Percentiles rank a stretch among this genome's conserved stretches.
phyloP scores from a whole-genome alignment of 2,888 invertebrate genomes.

The Argyra leucocephala region DNA sequence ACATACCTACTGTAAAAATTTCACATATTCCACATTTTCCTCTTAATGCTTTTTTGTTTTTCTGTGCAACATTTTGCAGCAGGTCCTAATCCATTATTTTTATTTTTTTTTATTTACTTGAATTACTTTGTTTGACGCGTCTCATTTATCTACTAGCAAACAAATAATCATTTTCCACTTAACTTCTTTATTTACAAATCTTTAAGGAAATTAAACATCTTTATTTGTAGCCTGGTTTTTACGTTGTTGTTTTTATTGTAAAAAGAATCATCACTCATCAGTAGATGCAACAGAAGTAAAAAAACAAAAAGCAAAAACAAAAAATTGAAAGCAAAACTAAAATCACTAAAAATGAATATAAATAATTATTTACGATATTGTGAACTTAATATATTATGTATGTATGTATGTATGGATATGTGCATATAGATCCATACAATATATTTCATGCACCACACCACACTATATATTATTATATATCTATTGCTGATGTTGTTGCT shows the following conservation, averaged over 20 bases:
- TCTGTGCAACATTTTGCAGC: too few species aligned
- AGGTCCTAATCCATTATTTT: too few species aligned
- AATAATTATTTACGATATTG: conserved; percentile 6
- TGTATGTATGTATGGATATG: neutral
- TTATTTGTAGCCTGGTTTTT: neutral
- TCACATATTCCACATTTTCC: too few species aligned
- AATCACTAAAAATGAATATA: neutral
- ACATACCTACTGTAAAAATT: too few species aligned
- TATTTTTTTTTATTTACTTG: neutral
- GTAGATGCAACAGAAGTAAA: too few species aligned
- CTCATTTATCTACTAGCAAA: conserved; percentile 1
- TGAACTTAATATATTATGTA: neutral
- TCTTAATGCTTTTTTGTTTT: too few species aligned
- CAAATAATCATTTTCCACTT: conserved; percentile 1
- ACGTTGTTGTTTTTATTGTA: neutral
- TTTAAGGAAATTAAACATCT: conserved; percentile 6
- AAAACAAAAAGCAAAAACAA: too few species aligned
- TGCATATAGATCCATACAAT: neutral
- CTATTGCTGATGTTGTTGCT: neutral
- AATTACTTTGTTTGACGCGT: conserved; percentile 6
- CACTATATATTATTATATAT: neutral
- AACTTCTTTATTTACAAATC: conserved; percentile 6
- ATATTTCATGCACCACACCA: too few species aligned
- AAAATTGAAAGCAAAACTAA: too few species aligned
- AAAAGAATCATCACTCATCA: neutral